phyloP scores from a whole-genome alignment of 2,888 invertebrate genomes.

The Rhagium mordax region DNA sequence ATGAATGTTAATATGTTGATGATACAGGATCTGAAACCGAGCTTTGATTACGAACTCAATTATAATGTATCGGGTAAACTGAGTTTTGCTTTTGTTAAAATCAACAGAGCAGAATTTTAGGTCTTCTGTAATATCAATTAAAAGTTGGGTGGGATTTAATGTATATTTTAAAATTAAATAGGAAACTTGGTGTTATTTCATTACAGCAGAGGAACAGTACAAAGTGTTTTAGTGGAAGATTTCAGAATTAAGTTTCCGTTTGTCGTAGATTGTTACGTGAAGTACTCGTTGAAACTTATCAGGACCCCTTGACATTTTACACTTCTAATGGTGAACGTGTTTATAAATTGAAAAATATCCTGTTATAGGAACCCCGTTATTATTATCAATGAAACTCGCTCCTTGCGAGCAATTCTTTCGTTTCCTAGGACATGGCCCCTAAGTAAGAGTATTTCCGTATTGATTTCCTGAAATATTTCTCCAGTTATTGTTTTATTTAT shows the following conservation, averaged over 20 bases:
- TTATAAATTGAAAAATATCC: no score
- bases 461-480: no score
- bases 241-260: conserved; percentile 1
- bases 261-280: not conserved
- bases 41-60: conserved; percentile 19
- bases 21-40: conserved; percentile 3
- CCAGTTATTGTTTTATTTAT: no score
- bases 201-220: not conserved
- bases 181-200: conserved; percentile 16
- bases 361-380: no score
- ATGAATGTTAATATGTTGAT: not conserved
- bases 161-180: conserved; percentile 23
- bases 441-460: no score
- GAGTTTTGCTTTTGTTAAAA: conserved; percentile 14
- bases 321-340: no score
- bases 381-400: no score
- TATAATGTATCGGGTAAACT: conserved; percentile 4
- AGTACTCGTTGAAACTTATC: not conserved
- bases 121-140: conserved; percentile 21
- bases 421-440: no score
- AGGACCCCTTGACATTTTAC: no score
- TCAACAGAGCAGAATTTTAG: conserved; percentile 1
- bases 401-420: no score
- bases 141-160: conserved; percentile 24
- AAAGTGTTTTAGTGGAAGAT: conserved; percentile 8